Base-by-base conservation (phyloP, 2,888 invertebrate species). In the Eupithecia inturbata region DNA sequence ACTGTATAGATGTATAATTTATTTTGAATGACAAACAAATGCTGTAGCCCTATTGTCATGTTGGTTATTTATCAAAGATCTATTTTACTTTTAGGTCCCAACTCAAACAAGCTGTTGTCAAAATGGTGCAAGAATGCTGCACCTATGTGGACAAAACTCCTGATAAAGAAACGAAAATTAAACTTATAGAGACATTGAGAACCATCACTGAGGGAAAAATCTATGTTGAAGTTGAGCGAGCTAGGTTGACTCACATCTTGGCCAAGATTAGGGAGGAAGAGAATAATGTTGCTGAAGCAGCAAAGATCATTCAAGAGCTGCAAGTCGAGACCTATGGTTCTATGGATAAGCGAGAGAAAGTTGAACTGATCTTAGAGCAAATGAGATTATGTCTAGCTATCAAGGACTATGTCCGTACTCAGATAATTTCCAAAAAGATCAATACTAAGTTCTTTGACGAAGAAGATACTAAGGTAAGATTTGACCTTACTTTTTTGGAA, bases 191-290 rank as follows among this genome's bases (percentile, higher is more conserved):
- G 89, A 99, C 99, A 0, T 92, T 99, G 68, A 96, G 98, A 79
- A 96, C 97, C 7, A 99, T 99, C 2, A 99, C 99, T 0, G 99
- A 99, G 88, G 99, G 99, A 80, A 99, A 99, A 96, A 99, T 99
- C 80, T 99, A 99, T 89, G 99, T 99, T n/a, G 99, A 99, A 95
- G 99, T 99, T 12, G 99, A 99, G 91, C 95, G 99, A 83, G 99
- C 99, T 6, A 96, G 99, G 71, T 94, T 99, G 9, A 99, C 99
- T 0, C 97, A 99, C 84, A 97, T 97, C 81, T 91, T 99, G 77
- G 97, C 98, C 0, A 96, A 97, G 87, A 96, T 98, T 72, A 97
- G 98, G 78, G 97, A 99, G 85, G 96, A 96, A 2, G 97, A 97
- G 86, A 97, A 96, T 22, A 96, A 98, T 89, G 95, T 98, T 1